These are phyloP conservation scores for Nothoprocta perdicaria DNA, from an alignment of 2,113 vertebrate genomes.

Conservation along the genomic window DNA sequence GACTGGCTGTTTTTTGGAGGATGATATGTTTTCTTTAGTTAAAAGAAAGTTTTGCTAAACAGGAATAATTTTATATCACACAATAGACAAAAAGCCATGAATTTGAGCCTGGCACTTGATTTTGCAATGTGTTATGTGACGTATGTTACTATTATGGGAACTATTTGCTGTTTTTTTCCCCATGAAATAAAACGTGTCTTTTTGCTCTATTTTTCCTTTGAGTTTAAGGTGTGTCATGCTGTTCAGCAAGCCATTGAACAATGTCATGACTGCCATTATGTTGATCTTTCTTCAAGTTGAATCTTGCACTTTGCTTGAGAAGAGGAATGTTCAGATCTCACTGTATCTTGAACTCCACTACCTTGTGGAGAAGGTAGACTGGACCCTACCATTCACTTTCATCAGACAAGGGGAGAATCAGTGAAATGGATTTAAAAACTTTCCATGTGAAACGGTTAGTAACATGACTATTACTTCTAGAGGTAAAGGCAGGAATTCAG, in stretches of 20 bases:
- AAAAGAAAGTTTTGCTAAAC: neutral
- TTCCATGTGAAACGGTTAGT: neutral
- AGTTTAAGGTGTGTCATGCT: constrained; percentile 91
- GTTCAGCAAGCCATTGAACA: constrained; percentile 91
- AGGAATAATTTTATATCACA: neutral
- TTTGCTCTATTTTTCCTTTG: constrained; percentile 62
- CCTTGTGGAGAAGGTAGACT: neutral
- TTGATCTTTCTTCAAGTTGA: constrained; percentile 84
- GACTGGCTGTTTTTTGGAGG: neutral
- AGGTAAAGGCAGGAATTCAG: neutral
- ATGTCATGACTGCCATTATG: constrained; percentile 89
- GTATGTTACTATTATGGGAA: neutral
- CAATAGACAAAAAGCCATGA: neutral
- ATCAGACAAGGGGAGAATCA: neutral
- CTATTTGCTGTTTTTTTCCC: neutral
- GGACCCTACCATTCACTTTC: neutral
- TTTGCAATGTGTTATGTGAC: neutral
- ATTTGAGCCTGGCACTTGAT: neutral
- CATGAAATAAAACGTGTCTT: neutral
- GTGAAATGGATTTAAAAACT: neutral
- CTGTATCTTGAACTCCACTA: constrained; percentile 83
- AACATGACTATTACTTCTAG: neutral
- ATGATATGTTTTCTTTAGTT: neutral
- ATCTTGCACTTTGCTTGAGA: constrained; percentile 84
- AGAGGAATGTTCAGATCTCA: constrained; percentile 89